Base-by-base conservation (phyloP, 1,140 invertebrate species). In the Bactericera cockerelli region DNA sequence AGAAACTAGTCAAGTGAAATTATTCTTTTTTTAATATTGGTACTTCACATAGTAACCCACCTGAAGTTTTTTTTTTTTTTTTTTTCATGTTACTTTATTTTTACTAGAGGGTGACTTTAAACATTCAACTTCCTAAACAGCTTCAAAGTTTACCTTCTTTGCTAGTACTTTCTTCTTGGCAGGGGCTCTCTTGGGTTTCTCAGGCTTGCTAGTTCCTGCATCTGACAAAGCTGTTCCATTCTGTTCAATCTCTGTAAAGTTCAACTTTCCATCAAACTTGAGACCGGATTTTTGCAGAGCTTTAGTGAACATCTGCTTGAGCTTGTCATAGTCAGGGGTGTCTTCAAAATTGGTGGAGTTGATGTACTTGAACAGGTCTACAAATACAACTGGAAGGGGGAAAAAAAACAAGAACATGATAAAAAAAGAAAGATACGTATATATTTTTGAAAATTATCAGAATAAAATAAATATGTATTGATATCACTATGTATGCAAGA, bases 281-380 rank as follows among this genome's bases (percentile, higher is more conserved):
- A 49, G 22, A 6, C 42, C 42, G 22, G 4, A 6, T n/a, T 49
- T 49, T n/a, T 49, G 42, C 22, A 49, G 22, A 4, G 73, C 76
- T 57, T 70, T 64, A 19, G 64, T 62, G 55, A 81, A 70, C 14
- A 80, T 64, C 24, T 70, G 65, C 42, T 71, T 71, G 56, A 75
- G 73, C 25, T 70, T 66, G 11, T 79, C 72, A 68, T 90, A 92
- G 65, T 90, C 79, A 0, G 88, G 85, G 42, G 72, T 71, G 42
- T 84, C 79, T 63, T 86, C 79, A 69, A 86, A 84, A 49, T 79
- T 74, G 65, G 91, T 63, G 38, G 78, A 77, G 28, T 77, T 73
- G 1, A 90, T 79, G 68, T 86, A 83, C 58, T 81, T 78, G 61
- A 91, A 74, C 68, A 80, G 88, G 36, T 84, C 77, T 31, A 74